A percentile compares a stretch with the other conserved stretches of the same genome.
phyloP scores from a whole-genome alignment of 2,888 invertebrate genomes.

The Dorcus hopei region DNA sequence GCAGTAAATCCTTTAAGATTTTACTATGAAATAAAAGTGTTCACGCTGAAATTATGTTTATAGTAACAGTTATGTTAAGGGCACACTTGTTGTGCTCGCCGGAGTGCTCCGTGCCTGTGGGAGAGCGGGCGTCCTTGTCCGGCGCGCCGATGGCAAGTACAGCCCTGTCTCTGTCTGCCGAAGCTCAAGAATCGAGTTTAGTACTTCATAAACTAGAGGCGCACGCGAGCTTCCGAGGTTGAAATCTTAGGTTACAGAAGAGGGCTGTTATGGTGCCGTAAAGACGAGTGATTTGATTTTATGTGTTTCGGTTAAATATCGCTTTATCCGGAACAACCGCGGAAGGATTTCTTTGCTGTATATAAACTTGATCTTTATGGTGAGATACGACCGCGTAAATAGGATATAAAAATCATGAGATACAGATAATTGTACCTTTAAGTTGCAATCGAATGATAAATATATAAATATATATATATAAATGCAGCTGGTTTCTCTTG shows the following conservation, averaged over 20 bases:
- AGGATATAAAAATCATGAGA: background rate
- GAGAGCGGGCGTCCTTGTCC: constrained; percentile 30
- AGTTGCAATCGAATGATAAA: too few species aligned
- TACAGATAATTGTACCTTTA: too few species aligned
- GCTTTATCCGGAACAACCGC: constrained; percentile 37
- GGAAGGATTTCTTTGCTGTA: constrained; percentile 14
- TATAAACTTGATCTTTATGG: constrained; percentile 8
- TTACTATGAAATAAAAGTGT: constrained; percentile 48
- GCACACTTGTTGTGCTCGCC: constrained; percentile 50
- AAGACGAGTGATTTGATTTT: constrained; percentile 52
- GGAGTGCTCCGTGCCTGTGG: constrained; percentile 41
- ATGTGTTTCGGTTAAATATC: constrained; percentile 51
- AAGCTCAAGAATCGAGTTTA: constrained; percentile 48
- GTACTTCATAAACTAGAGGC: constrained; percentile 52
- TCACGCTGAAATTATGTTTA: constrained; percentile 50
- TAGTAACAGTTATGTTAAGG: constrained; percentile 51
- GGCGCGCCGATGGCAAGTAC: constrained; percentile 1
- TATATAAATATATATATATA: too few species aligned
- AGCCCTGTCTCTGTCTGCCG: constrained; percentile 25
- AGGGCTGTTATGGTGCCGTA: constrained; percentile 50
- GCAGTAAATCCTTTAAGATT: constrained; percentile 35
- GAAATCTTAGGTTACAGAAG: constrained; percentile 49
- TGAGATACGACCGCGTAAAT: constrained; percentile 1
- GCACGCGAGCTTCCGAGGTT: constrained; percentile 50
- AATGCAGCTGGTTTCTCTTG: too few species aligned